Percentiles rank a stretch among this genome's conserved stretches.
Evolutionary conservation across 1,140 invertebrate genomes (phyloP).

Genomic region (Metopolophium dirhodum): DNA sequence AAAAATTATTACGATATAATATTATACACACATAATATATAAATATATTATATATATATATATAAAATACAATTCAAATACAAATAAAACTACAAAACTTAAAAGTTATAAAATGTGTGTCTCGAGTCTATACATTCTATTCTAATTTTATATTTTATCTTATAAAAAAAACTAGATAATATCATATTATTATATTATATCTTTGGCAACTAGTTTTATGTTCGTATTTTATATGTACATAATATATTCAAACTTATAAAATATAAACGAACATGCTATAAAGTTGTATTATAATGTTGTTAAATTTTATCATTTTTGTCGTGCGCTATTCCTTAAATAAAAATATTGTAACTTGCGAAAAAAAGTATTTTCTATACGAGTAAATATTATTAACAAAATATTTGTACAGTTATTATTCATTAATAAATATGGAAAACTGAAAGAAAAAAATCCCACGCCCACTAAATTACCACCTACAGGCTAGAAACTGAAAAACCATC

Average conservation of each 20-base stretch:
- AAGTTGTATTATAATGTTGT: background rate
- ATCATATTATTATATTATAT: background rate
- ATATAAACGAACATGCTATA: background rate
- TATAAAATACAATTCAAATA: background rate
- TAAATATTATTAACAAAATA: background rate
- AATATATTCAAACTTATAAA: background rate
- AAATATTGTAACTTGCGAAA: background rate
- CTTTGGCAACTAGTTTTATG: constrained; percentile 27
- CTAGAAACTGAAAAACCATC: background rate
- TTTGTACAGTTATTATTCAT: background rate
- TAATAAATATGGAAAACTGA: background rate
- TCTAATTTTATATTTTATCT: background rate
- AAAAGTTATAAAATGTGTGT: background rate
- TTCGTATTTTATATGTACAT: background rate
- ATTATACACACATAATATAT: background rate
- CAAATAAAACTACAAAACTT: background rate
- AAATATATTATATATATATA: background rate
- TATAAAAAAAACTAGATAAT: background rate
- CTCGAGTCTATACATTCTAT: background rate
- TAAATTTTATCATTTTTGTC: background rate
- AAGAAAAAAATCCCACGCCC: background rate
- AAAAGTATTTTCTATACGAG: background rate
- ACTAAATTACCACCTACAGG: background rate
- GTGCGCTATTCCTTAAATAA: background rate
- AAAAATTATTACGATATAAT: background rate